Evolutionary conservation across 2,113 vertebrate species (phyloP).

Genomic region (Apaloderma vittatum): DNA sequence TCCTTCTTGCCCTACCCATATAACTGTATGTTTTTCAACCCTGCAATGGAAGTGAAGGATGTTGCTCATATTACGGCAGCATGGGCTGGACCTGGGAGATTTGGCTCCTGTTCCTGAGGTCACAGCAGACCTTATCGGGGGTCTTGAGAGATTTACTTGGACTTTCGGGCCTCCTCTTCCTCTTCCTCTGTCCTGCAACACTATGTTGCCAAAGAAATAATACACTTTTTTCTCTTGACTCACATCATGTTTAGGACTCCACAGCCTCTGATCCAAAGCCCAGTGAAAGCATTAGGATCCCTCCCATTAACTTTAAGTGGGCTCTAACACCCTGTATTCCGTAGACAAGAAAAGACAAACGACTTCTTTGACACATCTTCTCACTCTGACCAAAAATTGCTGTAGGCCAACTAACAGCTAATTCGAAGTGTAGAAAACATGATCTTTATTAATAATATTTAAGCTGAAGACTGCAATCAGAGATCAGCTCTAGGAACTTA

Average conservation of each 20-base stretch:
- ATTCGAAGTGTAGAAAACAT: neutral
- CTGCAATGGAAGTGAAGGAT: neutral
- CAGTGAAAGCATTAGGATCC: neutral
- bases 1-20: neutral
- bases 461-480: neutral
- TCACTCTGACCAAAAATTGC: neutral
- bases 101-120: neutral
- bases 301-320: neutral
- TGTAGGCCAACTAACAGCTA: neutral
- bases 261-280: neutral
- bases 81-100: neutral
- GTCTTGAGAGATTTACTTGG: neutral
- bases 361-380: neutral
- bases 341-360: neutral
- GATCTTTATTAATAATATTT: slow-evolving; percentile 10
- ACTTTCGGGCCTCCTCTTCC: neutral
- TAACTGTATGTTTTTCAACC: neutral
- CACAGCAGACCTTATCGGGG: neutral
- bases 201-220: neutral
- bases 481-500: neutral
- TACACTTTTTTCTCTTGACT: neutral
- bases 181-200: neutral
- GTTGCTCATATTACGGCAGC: fast-evolving
- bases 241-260: neutral
- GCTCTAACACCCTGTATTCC: neutral